A percentile compares a stretch with the other conserved stretches of the same genome.
Conservation (phyloP, 1,140 invertebrate species). For the Papilio glaucus region DNA sequence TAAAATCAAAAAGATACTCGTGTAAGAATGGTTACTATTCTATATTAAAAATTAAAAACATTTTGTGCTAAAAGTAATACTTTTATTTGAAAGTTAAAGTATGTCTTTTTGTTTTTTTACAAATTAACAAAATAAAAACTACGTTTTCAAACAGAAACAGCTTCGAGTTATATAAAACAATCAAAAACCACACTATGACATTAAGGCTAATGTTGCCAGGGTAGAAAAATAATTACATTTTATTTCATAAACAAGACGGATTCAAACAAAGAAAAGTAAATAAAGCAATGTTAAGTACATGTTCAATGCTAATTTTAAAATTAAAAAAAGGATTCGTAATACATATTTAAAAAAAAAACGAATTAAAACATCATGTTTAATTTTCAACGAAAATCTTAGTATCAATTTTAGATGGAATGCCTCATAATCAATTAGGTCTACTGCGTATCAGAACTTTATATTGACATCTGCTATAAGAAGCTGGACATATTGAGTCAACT, state of each 20-base stretch:
- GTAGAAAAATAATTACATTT: neutral
- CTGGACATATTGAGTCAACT: too few relatives aligned
- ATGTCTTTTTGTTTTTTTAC: constrained; percentile 61
- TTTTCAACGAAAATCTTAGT: neutral
- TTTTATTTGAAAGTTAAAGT: constrained; percentile 65
- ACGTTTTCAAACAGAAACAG: neutral
- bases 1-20: constrained; percentile 30
- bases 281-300: neutral
- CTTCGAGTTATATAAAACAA: neutral
- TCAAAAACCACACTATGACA: neutral
- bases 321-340: neutral
- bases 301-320: neutral
- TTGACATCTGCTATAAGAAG: too few relatives aligned
- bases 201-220: constrained; percentile 10
- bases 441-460: too few relatives aligned
- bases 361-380: neutral
- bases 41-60: constrained; percentile 67
- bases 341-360: neutral
- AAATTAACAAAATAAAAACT: constrained; percentile 28
- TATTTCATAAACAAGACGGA: neutral
- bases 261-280: neutral
- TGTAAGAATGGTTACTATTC: constrained; percentile 12
- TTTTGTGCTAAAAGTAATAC: constrained; percentile 62
- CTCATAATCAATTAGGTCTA: neutral
- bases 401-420: neutral